phyloP scores from a whole-genome alignment of 2,797 vertebrate genomes.

The Sebastes kiyomatsui region DNA sequence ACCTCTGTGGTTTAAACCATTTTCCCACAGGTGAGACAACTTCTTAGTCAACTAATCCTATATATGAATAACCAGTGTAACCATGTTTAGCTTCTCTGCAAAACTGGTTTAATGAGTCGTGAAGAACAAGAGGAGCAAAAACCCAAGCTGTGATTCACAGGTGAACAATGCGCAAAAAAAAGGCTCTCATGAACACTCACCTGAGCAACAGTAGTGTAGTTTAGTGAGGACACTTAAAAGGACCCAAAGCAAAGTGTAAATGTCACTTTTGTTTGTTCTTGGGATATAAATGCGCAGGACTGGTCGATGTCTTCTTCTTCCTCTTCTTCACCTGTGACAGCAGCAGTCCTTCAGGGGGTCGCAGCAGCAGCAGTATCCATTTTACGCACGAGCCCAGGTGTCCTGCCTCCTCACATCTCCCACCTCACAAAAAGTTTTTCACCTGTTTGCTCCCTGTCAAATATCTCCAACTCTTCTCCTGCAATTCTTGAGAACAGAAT shows the following conservation, averaged over 20 bases:
- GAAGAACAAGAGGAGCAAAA: slow-evolving; percentile 42
- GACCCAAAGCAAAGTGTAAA: not conserved
- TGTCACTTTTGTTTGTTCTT: not conserved
- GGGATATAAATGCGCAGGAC: slow-evolving; percentile 17
- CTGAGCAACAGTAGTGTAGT: slow-evolving; percentile 26
- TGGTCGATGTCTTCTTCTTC: not conserved
- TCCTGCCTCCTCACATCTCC: slow-evolving; percentile 12
- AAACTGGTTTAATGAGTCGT: slow-evolving; percentile 76
- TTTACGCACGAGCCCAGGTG: slow-evolving; percentile 41
- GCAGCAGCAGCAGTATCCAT: slow-evolving; percentile 42
- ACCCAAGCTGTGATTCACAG: slow-evolving; percentile 59
- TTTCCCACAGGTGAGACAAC: not conserved
- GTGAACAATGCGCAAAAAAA: slow-evolving; percentile 39
- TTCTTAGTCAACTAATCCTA: slow-evolving; percentile 16
- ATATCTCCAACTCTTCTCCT: not conserved
- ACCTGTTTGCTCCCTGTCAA: not conserved
- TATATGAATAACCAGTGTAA: slow-evolving; percentile 46
- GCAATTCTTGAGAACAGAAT: not conserved
- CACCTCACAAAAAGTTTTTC: not conserved
- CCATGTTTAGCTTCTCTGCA: slow-evolving; percentile 47
- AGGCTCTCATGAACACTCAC: slow-evolving; percentile 41
- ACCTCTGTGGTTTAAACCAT: not conserved
- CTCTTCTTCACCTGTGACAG: slow-evolving; percentile 22
- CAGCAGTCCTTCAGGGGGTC: slow-evolving; percentile 39
- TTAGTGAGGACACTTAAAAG: not conserved